Evolutionary conservation across 2,113 vertebrate species (phyloP), one percentile per base, ranked within the genome.

Genomic region (Dinomys branickii): DNA sequence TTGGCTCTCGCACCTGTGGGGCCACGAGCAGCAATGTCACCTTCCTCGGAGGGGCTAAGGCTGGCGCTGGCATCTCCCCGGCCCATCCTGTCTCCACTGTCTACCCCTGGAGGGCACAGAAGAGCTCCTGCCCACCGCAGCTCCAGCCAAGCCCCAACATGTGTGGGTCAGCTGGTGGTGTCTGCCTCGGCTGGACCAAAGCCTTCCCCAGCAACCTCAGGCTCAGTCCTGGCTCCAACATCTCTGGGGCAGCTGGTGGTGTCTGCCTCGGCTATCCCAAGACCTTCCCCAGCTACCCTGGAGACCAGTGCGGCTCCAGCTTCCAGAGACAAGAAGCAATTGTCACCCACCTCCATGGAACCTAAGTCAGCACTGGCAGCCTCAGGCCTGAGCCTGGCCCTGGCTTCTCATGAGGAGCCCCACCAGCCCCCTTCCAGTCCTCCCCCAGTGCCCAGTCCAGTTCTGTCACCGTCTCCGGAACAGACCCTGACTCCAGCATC

Each of bases 391-490:
- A 97, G 35, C 67, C 88, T 96, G 44, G 82, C 92, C 10, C 33
- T 96, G 82, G 88, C 95, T 28, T 67, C 97, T 88, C 95, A 96
- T 85, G 93, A 97, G 35, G 94, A 96, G 33, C 50, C 33, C 24
- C 73, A 50, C 9, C 93, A 65, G 10, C 44, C 81, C 50, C 59
- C 35, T 19, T 90, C 94, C 71, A 85, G 30, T 13, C 54, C 96
- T 52, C 90, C 94, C 41, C 82, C 92, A 11, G 78, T 35, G 71
- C 85, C 90, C 82, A 96, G 96, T 83, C 96, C 94, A 0, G 38
- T 78, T 69, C 88, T 93, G 38, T 97, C 92, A 0, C 95, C 96
- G n/a, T 93, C 96, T 91, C 96, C 95, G 89, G 96, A 97, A 24
- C 90, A 85, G 80, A 44, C 67, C 41, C 71, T 85, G 65, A 50